Evolutionary conservation across 2,797 vertebrate species (phyloP).

Genomic region (Enteromius mattozi): DNA sequence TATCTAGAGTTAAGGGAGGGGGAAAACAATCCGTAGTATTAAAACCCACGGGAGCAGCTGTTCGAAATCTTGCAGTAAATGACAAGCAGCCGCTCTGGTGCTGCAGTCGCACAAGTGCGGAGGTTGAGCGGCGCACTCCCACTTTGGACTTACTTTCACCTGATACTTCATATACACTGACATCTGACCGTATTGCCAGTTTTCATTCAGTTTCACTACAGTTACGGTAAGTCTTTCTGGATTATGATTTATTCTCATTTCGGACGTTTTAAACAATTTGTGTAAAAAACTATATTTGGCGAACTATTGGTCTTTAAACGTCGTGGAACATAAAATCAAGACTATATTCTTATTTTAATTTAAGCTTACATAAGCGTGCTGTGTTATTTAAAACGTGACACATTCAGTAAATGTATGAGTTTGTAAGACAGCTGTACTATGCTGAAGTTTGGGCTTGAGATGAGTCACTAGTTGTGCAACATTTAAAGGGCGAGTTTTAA

Average conservation of each 20-base stretch:
- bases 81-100: constrained; percentile 34
- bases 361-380: neutral
- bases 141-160: constrained; percentile 59
- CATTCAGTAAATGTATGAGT: neutral
- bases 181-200: constrained; percentile 6
- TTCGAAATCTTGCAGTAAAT: constrained; percentile 60
- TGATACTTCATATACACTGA: constrained; percentile 1
- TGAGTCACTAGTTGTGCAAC: neutral
- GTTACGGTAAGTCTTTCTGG: constrained; percentile 53
- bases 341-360: neutral
- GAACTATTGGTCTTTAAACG: too few relatives aligned
- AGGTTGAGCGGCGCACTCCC: constrained; percentile 26
- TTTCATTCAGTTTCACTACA: constrained; percentile 18
- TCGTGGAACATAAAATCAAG: neutral
- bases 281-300: neutral
- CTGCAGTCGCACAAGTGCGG: neutral
- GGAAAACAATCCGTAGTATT: constrained; percentile 55
- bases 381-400: neutral
- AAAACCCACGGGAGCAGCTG: constrained; percentile 62
- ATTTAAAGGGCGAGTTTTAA: constrained; percentile 26
- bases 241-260: neutral
- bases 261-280: too few relatives aligned
- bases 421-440: neutral
- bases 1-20: constrained; percentile 25
- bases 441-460: neutral